These are phyloP conservation scores for Masnerella sp. DNA, from an alignment of 2,888 invertebrate genomes.

Conservation along the genomic window DNA sequence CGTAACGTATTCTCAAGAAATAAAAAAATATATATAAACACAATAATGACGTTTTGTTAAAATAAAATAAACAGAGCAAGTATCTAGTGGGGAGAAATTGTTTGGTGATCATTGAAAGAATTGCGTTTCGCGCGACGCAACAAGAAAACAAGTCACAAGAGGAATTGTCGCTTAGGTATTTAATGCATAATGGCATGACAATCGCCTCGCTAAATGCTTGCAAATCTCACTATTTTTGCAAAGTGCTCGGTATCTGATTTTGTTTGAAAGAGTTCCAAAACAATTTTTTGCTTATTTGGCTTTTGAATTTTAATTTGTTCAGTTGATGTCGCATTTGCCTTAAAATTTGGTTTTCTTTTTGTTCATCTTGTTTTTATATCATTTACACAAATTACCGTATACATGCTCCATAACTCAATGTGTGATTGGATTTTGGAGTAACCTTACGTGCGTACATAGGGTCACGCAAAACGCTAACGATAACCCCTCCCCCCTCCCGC, in stretches of 20 bases:
- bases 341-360: conserved; percentile 40
- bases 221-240: conserved; percentile 72
- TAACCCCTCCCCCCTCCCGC: conserved; percentile 66
- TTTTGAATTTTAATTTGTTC: conserved; percentile 22
- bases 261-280: conserved; percentile 6
- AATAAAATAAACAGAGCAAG: conserved; percentile 54
- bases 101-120: conserved; percentile 22
- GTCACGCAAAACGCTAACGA: conserved; percentile 73
- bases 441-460: conserved; percentile 72
- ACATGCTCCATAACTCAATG: conserved; percentile 72
- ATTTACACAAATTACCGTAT: conserved; percentile 64
- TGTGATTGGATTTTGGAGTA: conserved; percentile 70
- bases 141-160: conserved; percentile 55
- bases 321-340: conserved; percentile 30
- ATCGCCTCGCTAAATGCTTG: conserved; percentile 72
- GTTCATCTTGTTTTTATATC: conserved; percentile 42
- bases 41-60: conserved; percentile 49
- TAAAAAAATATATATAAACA: conserved; percentile 57
- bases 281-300: not conserved
- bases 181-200: conserved; percentile 67
- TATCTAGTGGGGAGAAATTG: conserved; percentile 38
- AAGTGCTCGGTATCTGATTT: conserved; percentile 60
- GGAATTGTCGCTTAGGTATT: conserved; percentile 65
- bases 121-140: conserved; percentile 36
- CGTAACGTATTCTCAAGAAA: conserved; percentile 46